These are phyloP conservation scores for Osmoderma eremita DNA, from an alignment of 2,888 invertebrate genomes.

Conservation along the genomic window DNA sequence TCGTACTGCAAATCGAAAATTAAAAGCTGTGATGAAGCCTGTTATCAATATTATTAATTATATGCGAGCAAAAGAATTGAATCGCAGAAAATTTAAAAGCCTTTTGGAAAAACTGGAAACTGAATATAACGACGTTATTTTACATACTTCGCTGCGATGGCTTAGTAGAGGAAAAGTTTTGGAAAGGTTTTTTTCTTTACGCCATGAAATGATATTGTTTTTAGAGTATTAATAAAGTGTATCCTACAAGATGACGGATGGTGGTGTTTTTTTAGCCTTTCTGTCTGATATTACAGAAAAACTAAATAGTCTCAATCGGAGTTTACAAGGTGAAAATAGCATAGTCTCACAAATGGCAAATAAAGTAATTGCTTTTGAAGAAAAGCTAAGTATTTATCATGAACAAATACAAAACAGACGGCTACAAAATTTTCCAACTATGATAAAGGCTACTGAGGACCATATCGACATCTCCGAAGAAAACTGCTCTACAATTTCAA, in stretches of 20 bases:
- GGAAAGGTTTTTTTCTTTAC: constrained; percentile 37
- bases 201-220: constrained; percentile 28
- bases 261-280: too few relatives aligned
- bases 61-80: constrained; percentile 11
- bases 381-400: constrained; percentile 37
- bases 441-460: too few relatives aligned
- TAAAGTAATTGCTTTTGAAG: constrained; percentile 39
- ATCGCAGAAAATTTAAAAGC: constrained; percentile 36
- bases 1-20: not conserved
- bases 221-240: constrained; percentile 37
- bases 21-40: not conserved
- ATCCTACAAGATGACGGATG: constrained; percentile 34
- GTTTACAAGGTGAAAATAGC: constrained; percentile 26
- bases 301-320: not conserved
- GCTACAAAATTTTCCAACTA: constrained; percentile 26
- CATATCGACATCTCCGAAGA: too few relatives aligned
- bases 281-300: too few relatives aligned
- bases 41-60: too few relatives aligned
- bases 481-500: not conserved
- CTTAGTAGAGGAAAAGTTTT: constrained; percentile 40
- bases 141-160: constrained; percentile 32
- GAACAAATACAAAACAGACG: constrained; percentile 32
- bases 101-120: constrained; percentile 36
- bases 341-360: constrained; percentile 28
- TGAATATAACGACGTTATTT: constrained; percentile 39